Conservation (phyloP, 2,797 vertebrate genomes). For the Furcifer pardalis region DNA sequence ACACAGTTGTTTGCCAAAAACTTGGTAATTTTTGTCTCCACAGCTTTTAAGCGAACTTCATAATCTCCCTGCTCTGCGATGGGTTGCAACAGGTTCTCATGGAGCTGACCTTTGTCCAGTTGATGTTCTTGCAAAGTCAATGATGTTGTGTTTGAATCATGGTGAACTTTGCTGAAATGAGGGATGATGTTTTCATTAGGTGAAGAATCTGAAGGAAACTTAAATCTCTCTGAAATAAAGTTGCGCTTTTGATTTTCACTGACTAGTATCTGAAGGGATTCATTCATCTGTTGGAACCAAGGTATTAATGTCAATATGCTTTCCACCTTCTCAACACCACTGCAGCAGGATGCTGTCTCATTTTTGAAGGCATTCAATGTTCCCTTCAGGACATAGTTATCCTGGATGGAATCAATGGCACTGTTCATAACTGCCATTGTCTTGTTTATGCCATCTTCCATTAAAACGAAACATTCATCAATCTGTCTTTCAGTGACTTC, state of each 20-base stretch:
- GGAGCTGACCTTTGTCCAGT: constrained; percentile 55
- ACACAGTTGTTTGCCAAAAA: constrained; percentile 67
- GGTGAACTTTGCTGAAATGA: constrained; percentile 63
- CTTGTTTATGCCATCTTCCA: constrained; percentile 82
- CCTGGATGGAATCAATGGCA: constrained; percentile 78
- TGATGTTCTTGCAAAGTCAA: constrained; percentile 63
- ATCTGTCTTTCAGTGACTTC: constrained; percentile 70
- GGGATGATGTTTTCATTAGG: constrained; percentile 36
- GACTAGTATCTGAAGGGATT: constrained; percentile 69
- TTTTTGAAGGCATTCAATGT: constrained; percentile 41
- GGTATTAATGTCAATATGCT: constrained; percentile 68
- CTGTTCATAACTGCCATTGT: constrained; percentile 79
- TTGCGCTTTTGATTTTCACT: constrained; percentile 53
- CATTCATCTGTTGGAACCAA: constrained; percentile 71
- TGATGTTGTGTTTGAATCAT: constrained; percentile 66
- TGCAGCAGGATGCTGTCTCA: constrained; percentile 56
- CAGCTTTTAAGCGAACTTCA: constrained; percentile 67
- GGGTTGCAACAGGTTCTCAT: constrained; percentile 60
- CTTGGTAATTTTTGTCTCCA: constrained; percentile 76
- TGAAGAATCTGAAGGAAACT: constrained; percentile 43
- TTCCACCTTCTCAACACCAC: constrained; percentile 65
- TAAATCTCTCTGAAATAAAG: constrained; percentile 50
- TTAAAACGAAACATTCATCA: constrained; percentile 69
- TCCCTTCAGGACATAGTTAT: constrained; percentile 75
- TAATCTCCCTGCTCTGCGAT: constrained; percentile 55